Base-by-base conservation (phyloP, 2,888 invertebrate genomes). In the Zonitis immaculata region DNA sequence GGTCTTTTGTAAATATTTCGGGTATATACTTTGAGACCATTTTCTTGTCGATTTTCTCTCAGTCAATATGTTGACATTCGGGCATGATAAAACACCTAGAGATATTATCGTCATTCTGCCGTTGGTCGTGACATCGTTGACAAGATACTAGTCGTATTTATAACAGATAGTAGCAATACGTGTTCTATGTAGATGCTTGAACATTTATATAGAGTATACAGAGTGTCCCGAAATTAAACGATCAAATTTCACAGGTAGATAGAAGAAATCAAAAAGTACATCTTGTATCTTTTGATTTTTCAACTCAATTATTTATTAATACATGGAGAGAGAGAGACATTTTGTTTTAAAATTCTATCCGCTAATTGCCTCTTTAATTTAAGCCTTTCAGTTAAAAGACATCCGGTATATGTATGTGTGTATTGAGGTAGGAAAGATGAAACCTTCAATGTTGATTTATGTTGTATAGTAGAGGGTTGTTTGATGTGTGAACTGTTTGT, bases 401-500 rank as follows among this genome's bases (percentile, higher is more conserved):
- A n/a, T n/a, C n/a, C n/a, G n/a, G n/a, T n/a, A n/a, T n/a, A n/a
- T n/a, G n/a, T n/a, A n/a, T n/a, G n/a, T n/a, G 44, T 27, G 44
- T 22, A 43, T 20, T 32, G 43, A n/a, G 43, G 20, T 30, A 43
- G 8, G 27, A 50, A 44, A 50, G 50, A 44, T 35, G 28, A 44
- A 35, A 44, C 25, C 8, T 16, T 44, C 35, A 26, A 50, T 50
- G 42, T 48, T 48, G 48, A 50, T 44, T 51, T 46, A 51, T 51
- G 39, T 26, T n/a, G n/a, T n/a, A n/a, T n/a, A n/a, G 45, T 14
- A 46, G 8, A 28, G 44, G 44, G 32, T 14, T 22, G 45, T 44
- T 49, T 44, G 44, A 44, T 44, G 35, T 50, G 35, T 35, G 32
- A 32, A 50, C 30, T 50, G 50, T 50, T 50, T 50, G 50, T 44